These are phyloP conservation scores for Echinometra lucunter DNA, from an alignment of 53 echinoderm and acorn worm genomes.

Conservation along the genomic window DNA sequence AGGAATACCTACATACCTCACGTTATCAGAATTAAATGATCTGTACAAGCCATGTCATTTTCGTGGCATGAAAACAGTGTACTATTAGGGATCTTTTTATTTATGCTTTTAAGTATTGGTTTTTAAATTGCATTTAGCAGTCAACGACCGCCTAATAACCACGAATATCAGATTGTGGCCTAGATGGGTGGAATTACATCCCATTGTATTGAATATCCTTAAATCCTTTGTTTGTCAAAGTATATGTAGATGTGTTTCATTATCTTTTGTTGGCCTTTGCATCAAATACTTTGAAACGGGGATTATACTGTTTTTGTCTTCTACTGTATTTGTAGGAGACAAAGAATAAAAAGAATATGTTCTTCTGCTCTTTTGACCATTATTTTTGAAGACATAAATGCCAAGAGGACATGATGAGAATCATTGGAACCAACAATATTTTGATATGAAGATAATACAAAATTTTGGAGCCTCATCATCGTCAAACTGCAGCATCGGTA, in stretches of 20 bases:
- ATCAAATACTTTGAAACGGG: not conserved
- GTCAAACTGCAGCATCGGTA: not conserved
- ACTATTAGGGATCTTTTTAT: too few species aligned
- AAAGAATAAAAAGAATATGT: too few species aligned
- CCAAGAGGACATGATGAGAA: too few species aligned
- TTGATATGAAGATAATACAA: not conserved
- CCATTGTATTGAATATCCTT: not conserved
- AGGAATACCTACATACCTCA: too few species aligned
- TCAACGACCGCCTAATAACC: not conserved
- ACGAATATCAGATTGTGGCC: not conserved
- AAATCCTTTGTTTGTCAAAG: not conserved
- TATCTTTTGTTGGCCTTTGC: not conserved
- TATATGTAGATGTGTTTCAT: not conserved
- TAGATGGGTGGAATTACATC: not conserved
- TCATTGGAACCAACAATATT: not conserved
- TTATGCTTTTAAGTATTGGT: not conserved
- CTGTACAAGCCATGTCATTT: too few species aligned
- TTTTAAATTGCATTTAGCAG: not conserved
- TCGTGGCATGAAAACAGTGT: too few species aligned
- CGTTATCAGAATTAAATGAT: too few species aligned
- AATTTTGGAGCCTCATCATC: not conserved
- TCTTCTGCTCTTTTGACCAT: too few species aligned
- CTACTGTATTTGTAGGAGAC: too few species aligned
- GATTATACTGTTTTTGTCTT: not conserved
- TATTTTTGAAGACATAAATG: too few species aligned